Evolutionary conservation across 2,888 invertebrate species (phyloP).

Genomic region (Archips crataeganus): DNA sequence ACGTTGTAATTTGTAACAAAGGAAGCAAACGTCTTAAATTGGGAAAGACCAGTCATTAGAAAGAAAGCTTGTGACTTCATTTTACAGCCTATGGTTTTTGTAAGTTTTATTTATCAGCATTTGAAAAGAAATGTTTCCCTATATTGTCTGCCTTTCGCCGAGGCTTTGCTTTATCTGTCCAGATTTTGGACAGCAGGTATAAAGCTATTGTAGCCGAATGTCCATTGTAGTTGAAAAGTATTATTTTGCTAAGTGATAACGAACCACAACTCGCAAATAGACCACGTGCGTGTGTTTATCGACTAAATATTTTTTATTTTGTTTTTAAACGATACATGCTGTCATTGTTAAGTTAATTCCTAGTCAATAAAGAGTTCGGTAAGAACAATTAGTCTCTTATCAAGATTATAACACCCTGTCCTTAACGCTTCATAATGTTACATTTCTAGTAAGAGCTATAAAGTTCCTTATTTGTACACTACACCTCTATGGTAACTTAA

Average conservation of each 20-base stretch:
- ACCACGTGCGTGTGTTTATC: neutral
- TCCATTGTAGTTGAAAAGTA: neutral
- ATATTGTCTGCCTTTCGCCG: neutral
- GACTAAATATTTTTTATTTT: neutral
- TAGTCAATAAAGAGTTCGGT: neutral
- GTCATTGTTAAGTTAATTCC: neutral
- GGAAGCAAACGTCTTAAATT: neutral
- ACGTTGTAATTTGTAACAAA: constrained; percentile 30
- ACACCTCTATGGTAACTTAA: too few species aligned
- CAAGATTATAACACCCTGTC: too few species aligned
- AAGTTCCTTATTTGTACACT: too few species aligned
- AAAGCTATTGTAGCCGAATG: neutral
- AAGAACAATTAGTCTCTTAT: too few species aligned
- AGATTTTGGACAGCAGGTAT: neutral
- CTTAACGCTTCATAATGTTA: too few species aligned
- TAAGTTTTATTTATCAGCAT: neutral
- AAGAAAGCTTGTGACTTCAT: constrained; percentile 32
- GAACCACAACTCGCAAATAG: neutral
- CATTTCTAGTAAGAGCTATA: too few species aligned
- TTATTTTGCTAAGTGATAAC: neutral
- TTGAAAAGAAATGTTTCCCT: neutral
- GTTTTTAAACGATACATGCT: neutral
- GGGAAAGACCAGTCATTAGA: constrained; percentile 20
- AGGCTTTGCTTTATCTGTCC: neutral
- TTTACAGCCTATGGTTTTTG: neutral